phyloP scores from a whole-genome alignment of 2,113 vertebrate genomes.

The Callipepla californica region DNA sequence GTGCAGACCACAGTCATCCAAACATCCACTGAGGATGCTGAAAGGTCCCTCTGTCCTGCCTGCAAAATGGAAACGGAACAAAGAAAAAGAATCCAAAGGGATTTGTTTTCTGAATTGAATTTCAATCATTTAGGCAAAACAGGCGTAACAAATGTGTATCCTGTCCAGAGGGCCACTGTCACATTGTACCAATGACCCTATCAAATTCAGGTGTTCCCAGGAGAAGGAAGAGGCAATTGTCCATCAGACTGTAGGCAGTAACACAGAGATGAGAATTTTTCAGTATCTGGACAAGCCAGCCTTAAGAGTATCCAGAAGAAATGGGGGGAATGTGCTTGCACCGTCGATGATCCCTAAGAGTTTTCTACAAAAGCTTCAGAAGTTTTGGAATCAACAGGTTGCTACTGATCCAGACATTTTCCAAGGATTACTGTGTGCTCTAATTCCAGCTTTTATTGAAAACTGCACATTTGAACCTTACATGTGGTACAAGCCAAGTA shows the following conservation, averaged over 20 bases:
- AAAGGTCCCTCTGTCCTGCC: too few relatives aligned
- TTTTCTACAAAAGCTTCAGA: neutral
- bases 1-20: too few relatives aligned
- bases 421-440: fast-evolving
- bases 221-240: neutral
- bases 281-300: neutral
- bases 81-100: too few relatives aligned
- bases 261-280: neutral
- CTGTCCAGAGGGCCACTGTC: neutral
- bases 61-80: too few relatives aligned
- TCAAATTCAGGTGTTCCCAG: neutral
- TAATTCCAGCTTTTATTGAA: neutral
- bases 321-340: neutral
- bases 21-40: too few relatives aligned
- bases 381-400: neutral
- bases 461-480: neutral
- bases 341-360: fast-evolving
- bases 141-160: too few relatives aligned
- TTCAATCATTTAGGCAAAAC: too few relatives aligned
- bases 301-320: neutral
- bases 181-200: fast-evolving
- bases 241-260: neutral
- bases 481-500: neutral
- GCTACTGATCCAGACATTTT: neutral
- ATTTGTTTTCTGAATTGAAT: too few relatives aligned